Conservation (phyloP, 2,888 invertebrate species). For the Xestia rhomboidea region DNA sequence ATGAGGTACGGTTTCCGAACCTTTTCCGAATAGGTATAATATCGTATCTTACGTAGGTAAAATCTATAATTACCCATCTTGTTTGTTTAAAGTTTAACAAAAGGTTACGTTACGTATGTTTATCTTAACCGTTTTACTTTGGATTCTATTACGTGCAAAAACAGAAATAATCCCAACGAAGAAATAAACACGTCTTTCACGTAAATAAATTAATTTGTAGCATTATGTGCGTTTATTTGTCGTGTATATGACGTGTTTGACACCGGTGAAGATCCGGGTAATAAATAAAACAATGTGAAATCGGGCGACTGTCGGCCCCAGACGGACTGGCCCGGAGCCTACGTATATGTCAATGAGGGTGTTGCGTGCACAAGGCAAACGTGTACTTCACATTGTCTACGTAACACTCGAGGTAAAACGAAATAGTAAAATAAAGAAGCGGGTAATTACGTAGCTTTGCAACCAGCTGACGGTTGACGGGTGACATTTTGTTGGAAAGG, state of each 20-base stretch:
- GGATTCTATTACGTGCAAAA: constrained; percentile 3
- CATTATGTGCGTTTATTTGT: constrained; percentile 44
- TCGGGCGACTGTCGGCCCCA: constrained; percentile 57
- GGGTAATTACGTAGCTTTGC: constrained; percentile 32
- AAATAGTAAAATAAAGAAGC: constrained; percentile 38
- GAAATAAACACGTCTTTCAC: constrained; percentile 20
- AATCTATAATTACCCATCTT: neutral
- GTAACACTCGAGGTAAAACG: constrained; percentile 26
- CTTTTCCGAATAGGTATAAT: neutral
- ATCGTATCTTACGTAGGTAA: neutral
- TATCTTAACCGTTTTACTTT: neutral
- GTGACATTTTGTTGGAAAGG: constrained; percentile 1
- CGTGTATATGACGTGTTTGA: constrained; percentile 67
- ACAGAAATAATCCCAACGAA: constrained; percentile 23
- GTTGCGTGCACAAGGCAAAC: constrained; percentile 41
- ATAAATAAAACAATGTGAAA: constrained; percentile 64
- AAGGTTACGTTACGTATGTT: neutral
- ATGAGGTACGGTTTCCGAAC: neutral
- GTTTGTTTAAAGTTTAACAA: constrained; percentile 7
- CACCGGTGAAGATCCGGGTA: constrained; percentile 55
- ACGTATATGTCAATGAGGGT: constrained; percentile 54
- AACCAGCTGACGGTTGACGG: neutral
- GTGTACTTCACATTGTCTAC: constrained; percentile 41
- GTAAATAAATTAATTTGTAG: constrained; percentile 51
- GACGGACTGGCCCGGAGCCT: constrained; percentile 45